These are phyloP conservation scores for Lymantria dispar DNA, from an alignment of 2,888 invertebrate species.

Conservation along the genomic window DNA sequence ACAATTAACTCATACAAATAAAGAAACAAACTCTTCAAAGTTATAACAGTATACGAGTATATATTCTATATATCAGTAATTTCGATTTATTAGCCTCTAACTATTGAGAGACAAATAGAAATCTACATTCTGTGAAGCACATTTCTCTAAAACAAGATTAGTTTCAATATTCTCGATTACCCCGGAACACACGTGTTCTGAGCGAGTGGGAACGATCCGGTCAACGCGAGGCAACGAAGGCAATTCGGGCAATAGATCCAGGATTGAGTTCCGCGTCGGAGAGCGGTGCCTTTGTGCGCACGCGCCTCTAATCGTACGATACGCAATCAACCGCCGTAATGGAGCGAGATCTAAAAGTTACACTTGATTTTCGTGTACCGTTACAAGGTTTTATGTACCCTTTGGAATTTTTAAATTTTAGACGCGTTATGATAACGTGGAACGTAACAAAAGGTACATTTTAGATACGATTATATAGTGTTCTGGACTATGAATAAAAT, in stretches of 20 bases:
- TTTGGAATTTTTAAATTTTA: background rate
- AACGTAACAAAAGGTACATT: background rate
- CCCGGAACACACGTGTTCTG: slow-evolving; percentile 45
- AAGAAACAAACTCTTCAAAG: too few species aligned
- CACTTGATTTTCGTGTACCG: background rate
- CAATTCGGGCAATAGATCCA: slow-evolving; percentile 1
- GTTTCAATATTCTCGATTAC: slow-evolving; percentile 35
- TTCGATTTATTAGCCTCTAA: background rate
- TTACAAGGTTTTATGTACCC: background rate
- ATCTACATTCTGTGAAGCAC: background rate
- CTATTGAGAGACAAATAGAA: background rate
- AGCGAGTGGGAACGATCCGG: slow-evolving; percentile 37
- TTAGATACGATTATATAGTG: background rate
- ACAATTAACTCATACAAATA: too few species aligned
- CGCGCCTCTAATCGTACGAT: slow-evolving; percentile 63
- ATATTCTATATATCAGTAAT: too few species aligned
- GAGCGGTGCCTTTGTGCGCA: slow-evolving; percentile 59
- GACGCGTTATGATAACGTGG: background rate
- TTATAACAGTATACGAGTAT: too few species aligned
- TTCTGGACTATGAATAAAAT: background rate
- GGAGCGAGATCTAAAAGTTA: slow-evolving; percentile 29
- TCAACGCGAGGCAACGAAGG: slow-evolving; percentile 36
- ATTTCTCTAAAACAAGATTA: slow-evolving; percentile 24
- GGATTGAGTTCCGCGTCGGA: slow-evolving; percentile 63
- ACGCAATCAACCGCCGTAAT: slow-evolving; percentile 63